Base-by-base conservation (phyloP, 2,113 vertebrate genomes). In the Puma concolor region DNA sequence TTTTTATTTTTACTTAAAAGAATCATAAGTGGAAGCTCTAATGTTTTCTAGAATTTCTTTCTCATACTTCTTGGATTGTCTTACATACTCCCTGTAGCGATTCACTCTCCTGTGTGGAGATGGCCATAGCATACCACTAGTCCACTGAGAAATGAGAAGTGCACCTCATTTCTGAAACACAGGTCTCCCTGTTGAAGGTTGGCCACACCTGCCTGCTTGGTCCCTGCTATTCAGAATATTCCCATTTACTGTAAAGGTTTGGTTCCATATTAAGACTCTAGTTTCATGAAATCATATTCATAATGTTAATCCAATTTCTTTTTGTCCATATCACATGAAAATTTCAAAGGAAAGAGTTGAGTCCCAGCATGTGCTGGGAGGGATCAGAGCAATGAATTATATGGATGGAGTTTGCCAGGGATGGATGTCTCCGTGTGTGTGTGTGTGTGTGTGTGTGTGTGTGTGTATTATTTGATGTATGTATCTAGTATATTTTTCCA, bases 321-420 rank as follows among this genome's bases (percentile, higher is more conserved):
- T 82, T 82, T 86, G 25, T 66, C 21, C 2, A 15, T 36, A 57
- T 52, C 33, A 50, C 9, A n/a, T 44, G 64, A 87, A 94, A 84
- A 74, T 72, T 90, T 96, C 36, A 92, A 83, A 92, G 50, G 33
- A 77, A 25, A 92, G 15, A 87, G 15, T 8, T 54, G n/a, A 48
- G 7, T 13, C 87, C 13, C n/a, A 87, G 0, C 7, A 36, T 13
- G 12, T 52, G 12, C 31, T n/a, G 15, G n/a, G 21, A 76, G 16
- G 4, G 17, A 25, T 52, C 38, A 81, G 44, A 72, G 5, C 15
- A 2, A 17, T 64, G 50, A 92, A 36, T 48, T 16, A 82, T 36
- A 44, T 19, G 4, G 15, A 88, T 29, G 19, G 14, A 44, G 60
- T 41, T 52, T 80, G 52, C 0, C 36, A 89, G 88, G 7, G 31